A percentile compares a stretch with the other conserved stretches of the same genome.
These are phyloP conservation scores for Agelastica alni DNA, from an alignment of 2,888 invertebrate species.

Conservation along the genomic window DNA sequence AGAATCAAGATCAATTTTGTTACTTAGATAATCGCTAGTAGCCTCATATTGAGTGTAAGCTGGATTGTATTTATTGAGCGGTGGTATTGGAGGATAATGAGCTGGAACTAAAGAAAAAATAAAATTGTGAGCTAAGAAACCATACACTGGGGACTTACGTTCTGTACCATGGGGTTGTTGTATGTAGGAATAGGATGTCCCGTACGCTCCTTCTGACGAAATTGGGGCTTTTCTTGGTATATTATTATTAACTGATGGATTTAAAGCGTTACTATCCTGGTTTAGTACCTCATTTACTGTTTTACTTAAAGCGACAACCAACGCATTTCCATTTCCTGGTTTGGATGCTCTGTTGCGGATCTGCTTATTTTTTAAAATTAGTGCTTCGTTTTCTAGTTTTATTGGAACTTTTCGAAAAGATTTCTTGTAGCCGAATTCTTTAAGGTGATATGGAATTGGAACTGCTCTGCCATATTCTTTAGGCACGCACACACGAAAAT, in stretches of 20 bases:
- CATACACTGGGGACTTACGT: constrained; percentile 6
- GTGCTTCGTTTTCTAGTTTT: constrained; percentile 1
- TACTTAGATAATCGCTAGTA: no score
- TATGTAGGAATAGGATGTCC: constrained; percentile 4
- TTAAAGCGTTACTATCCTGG: no score
- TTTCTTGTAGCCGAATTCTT: constrained; percentile 10
- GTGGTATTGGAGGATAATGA: constrained; percentile 21
- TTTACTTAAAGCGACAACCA: constrained; percentile 17
- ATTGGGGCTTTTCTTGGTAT: neutral
- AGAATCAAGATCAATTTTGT: no score
- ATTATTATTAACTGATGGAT: no score
- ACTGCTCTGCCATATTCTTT: constrained; percentile 23
- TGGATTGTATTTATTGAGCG: neutral
- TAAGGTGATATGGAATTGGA: constrained; percentile 25
- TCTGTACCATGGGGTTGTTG: constrained; percentile 15
- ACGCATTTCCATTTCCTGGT: neutral
- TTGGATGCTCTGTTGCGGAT: neutral
- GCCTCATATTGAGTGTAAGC: neutral
- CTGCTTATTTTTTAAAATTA: neutral
- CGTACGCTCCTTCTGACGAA: constrained; percentile 13
- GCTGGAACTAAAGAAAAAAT: constrained; percentile 20
- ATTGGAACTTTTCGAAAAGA: constrained; percentile 32
- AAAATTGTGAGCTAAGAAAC: constrained; percentile 11
- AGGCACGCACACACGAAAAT: constrained; percentile 54
- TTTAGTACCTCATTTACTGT: constrained; percentile 14